Conservation (phyloP, 64 coral and sea anemone genomes). For the Platygyra sinensis region DNA sequence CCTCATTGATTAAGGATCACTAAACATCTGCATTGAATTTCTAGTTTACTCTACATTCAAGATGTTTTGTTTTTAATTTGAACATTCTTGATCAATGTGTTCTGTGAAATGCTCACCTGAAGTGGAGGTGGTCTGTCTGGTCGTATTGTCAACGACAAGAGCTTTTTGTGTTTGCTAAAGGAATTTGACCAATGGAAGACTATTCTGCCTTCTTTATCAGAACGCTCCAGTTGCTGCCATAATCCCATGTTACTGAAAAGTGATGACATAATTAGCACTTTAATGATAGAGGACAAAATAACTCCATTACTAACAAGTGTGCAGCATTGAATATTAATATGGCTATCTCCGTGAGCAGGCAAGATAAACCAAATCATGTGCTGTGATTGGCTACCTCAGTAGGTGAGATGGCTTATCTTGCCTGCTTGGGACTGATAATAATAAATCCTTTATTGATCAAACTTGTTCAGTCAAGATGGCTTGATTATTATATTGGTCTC, state of each 20-base stretch:
- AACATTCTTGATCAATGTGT: background rate
- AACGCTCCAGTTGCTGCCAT: slow-evolving; percentile 3
- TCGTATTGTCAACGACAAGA: slow-evolving; percentile 6
- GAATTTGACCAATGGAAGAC: slow-evolving; percentile 29
- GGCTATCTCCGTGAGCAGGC: too few species aligned
- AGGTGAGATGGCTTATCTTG: too few species aligned
- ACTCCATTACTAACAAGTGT: too few species aligned
- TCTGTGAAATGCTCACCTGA: background rate
- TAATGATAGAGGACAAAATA: background rate
- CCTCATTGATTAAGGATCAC: too few species aligned
- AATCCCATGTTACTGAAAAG: slow-evolving; percentile 11
- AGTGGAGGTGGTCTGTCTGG: slow-evolving; percentile 44
- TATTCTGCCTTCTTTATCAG: slow-evolving; percentile 29
- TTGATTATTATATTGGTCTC: too few species aligned
- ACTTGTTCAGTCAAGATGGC: too few species aligned
- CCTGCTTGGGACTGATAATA: too few species aligned
- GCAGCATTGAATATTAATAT: too few species aligned
- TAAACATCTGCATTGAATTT: too few species aligned
- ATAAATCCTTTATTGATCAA: too few species aligned
- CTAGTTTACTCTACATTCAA: background rate
- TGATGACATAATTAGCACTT: background rate
- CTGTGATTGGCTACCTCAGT: too few species aligned
- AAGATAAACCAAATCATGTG: too few species aligned
- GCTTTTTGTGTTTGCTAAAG: slow-evolving; percentile 28
- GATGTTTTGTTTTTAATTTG: background rate